Base-by-base conservation (phyloP, 2,797 vertebrate species). In the Aratinga solstitialis region DNA sequence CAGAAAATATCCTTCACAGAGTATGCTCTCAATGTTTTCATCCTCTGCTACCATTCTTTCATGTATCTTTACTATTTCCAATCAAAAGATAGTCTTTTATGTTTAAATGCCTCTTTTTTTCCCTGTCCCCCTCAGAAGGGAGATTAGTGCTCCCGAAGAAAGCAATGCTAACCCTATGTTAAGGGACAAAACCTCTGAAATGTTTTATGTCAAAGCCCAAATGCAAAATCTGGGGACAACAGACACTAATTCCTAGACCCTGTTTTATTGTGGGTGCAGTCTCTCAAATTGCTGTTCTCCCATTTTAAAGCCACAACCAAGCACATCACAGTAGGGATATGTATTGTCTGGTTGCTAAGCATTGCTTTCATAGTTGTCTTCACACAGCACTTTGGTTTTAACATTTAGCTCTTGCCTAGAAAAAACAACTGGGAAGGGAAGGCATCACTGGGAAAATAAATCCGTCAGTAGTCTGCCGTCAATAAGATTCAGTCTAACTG, bases 351-450 rank as follows among this genome's bases (percentile, higher is more conserved):
- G 56, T 98, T 97, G 63, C 14, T 38, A 68, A 98, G 83, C 83
- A 98, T 97, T 84, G 96, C 97, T 42, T 96, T 97, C 98, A 97
- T 97, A 23, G 97, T 96, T 90, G 97, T 94, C 71, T 98, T 97
- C 4, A 98, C 98, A 7, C 97, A 98, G 90, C 95, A 97, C 87
- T 94, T 90, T 29, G 97, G 96, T 34, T 98, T 96, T 93, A 98
- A 96, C 11, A 50, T 74, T 14, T 14, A 98, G 91, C 83, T 98
- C 97, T 94, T 95, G 95, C 92, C 98, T 98, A 83, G 43, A 81
- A 66, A 68, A 73, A 83, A 32, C 30, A 79, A 63, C 20, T 47
- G n/a, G 68, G 40, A 65, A 77, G 65, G 23, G 32, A 68, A 78
- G 30, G 32, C n/a, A 69, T 48, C 26, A 53, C 51, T 68, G 40